Conservation (phyloP, 2,113 vertebrate genomes). For the Calyptomena viridis region DNA sequence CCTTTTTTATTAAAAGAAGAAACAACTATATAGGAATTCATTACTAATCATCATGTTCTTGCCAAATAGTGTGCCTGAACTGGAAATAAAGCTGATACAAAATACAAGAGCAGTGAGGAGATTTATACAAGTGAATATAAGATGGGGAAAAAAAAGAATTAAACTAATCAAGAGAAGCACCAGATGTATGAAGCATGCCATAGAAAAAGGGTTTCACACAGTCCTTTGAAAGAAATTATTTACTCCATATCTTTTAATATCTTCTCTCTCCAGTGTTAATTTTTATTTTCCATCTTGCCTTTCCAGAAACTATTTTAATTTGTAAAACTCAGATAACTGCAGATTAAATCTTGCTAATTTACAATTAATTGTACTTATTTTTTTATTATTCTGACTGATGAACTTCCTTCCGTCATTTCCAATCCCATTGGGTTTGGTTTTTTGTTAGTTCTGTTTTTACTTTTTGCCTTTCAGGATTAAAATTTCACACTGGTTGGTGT, state of each 20-base stretch:
- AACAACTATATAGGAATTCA: neutral
- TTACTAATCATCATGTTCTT: neutral
- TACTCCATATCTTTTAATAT: neutral
- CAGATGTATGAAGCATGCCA: neutral
- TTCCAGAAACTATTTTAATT: neutral
- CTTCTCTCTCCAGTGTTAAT: neutral
- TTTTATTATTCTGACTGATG: neutral
- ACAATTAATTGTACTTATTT: neutral
- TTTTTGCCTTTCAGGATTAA: neutral
- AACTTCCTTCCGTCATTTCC: neutral
- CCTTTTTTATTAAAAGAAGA: neutral
- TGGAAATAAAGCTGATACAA: neutral
- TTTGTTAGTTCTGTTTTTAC: neutral
- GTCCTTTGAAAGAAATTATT: neutral
- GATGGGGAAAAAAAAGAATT: neutral
- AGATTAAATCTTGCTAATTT: neutral
- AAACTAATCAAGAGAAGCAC: neutral
- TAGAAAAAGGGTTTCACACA: neutral
- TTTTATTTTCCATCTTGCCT: neutral
- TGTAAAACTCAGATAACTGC: neutral
- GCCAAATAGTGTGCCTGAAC: neutral
- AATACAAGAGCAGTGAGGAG: neutral
- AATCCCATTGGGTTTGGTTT: neutral
- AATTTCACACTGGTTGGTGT: neutral
- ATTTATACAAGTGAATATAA: neutral